Evolutionary conservation across 2,113 vertebrate genomes (phyloP).

Genomic region (Piprites chloris): DNA sequence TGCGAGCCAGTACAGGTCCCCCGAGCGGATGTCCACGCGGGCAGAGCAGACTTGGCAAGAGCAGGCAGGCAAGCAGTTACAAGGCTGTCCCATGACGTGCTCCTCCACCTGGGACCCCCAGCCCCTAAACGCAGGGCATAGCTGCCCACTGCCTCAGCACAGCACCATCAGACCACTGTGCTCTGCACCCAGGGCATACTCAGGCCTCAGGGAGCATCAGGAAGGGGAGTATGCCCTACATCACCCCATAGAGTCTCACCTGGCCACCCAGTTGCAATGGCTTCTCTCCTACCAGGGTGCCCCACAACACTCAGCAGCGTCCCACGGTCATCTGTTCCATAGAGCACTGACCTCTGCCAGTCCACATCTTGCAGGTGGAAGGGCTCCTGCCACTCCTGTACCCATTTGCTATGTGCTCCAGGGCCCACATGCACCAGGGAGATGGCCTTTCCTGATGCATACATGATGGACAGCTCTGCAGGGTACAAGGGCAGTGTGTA

Average conservation of each 20-base stretch:
- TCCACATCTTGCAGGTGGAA: slow-evolving; percentile 83
- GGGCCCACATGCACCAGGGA: slow-evolving; percentile 75
- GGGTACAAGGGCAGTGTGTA: background rate
- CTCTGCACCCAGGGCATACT: background rate
- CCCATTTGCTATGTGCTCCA: background rate
- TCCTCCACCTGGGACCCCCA: background rate
- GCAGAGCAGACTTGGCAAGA: slow-evolving; percentile 77
- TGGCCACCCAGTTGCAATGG: slow-evolving; percentile 70
- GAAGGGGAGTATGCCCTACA: background rate
- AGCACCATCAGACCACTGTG: background rate
- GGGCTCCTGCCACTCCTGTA: slow-evolving; percentile 69
- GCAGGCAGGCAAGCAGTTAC: background rate
- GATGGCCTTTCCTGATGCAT: slow-evolving; percentile 70
- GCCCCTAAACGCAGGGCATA: background rate
- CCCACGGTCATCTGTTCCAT: slow-evolving; percentile 81
- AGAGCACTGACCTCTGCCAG: slow-evolving; percentile 80
- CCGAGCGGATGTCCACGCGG: slow-evolving; percentile 77
- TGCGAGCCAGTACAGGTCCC: slow-evolving; percentile 82
- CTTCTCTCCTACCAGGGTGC: slow-evolving; percentile 58
- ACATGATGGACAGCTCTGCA: slow-evolving; percentile 79
- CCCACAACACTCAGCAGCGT: slow-evolving; percentile 70
- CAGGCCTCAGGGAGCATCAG: background rate
- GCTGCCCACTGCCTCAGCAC: fast-evolving
- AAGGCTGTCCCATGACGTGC: background rate
- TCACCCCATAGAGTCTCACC: slow-evolving; percentile 59